Base-by-base conservation (phyloP, 2,888 invertebrate species). In the Leptopilina drosophilae region DNA sequence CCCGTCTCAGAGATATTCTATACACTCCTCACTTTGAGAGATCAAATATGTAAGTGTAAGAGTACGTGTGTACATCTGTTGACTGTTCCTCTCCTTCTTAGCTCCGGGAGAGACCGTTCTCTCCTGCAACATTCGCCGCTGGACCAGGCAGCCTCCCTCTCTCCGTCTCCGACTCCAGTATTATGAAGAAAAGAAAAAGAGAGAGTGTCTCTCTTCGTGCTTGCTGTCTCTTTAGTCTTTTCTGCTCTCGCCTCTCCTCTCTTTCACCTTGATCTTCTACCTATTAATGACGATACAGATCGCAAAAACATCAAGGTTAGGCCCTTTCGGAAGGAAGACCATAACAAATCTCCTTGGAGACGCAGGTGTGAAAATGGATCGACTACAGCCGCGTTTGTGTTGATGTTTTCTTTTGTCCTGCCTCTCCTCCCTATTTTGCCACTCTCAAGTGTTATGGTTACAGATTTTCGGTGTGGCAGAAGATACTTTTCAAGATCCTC, bases 321-420 rank as follows among this genome's bases (percentile, higher is more conserved):
- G 56, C 33, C 56, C 56, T 33, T 9, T 73, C 56, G 73, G 56
- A 56, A 73, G 33, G 73, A 73, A 33, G 56, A 56, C 73, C 53
- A 73, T 33, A 40, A 69, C 62, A 49, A 8, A 53, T 53, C 56
- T 49, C 49, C 11, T 33, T 40, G 26, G 69, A 69, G 69, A 26
- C 26, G 73, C 56, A 73, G 56, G 73, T 73, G 73, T 73, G 73
- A 73, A 73, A 73, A 73, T 73, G 33, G 33, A 56, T 73, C 56
- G 33, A 53, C 53, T 73, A 53, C 14, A 53, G 20, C 20, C 49
- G 56, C 8, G 49, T 49, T 56, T 56, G n/a, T 33, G n/a, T 73
- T 53, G 56, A 33, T 33, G 40, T 26, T 73, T 73, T 53, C 67
- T 46, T 73, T 56, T 73, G n/a, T 33, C n/a, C 9, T 12, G 33